phyloP scores from a whole-genome alignment of 2,888 invertebrate species.

The Orthosia gracilis region DNA sequence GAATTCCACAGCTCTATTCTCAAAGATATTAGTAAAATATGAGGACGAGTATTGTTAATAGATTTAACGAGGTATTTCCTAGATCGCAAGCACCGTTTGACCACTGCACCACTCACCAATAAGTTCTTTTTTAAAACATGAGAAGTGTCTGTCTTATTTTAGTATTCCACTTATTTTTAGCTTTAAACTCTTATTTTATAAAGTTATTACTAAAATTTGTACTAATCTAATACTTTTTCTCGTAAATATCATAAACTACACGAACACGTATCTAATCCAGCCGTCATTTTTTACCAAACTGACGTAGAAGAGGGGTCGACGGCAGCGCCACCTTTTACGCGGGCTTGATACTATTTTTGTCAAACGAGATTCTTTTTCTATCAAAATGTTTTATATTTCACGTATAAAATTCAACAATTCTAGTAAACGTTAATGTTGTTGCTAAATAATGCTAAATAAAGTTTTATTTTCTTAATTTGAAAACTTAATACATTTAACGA shows the following conservation, averaged over 20 bases:
- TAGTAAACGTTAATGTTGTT: conserved; percentile 9
- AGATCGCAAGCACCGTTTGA: conserved; percentile 80
- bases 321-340: conserved; percentile 83
- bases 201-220: conserved; percentile 80
- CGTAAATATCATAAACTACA: conserved; percentile 91
- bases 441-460: conserved; percentile 20
- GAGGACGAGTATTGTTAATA: conserved; percentile 50
- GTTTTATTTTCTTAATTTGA: conserved; percentile 40
- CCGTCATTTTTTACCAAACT: conserved; percentile 91
- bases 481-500: conserved; percentile 73
- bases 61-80: conserved; percentile 83
- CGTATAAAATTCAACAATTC: conserved; percentile 30
- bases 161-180: conserved; percentile 83
- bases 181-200: conserved; percentile 75
- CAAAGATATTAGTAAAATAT: conserved; percentile 23
- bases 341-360: conserved; percentile 70
- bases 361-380: conserved; percentile 69
- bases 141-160: conserved; percentile 79
- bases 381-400: conserved; percentile 10
- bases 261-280: conserved; percentile 90
- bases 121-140: conserved; percentile 86
- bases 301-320: conserved; percentile 81
- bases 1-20: conserved; percentile 29
- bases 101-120: conserved; percentile 87
- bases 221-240: conserved; percentile 87